Conservation (phyloP, 2,888 invertebrate genomes). For the Mythimna loreyi region DNA sequence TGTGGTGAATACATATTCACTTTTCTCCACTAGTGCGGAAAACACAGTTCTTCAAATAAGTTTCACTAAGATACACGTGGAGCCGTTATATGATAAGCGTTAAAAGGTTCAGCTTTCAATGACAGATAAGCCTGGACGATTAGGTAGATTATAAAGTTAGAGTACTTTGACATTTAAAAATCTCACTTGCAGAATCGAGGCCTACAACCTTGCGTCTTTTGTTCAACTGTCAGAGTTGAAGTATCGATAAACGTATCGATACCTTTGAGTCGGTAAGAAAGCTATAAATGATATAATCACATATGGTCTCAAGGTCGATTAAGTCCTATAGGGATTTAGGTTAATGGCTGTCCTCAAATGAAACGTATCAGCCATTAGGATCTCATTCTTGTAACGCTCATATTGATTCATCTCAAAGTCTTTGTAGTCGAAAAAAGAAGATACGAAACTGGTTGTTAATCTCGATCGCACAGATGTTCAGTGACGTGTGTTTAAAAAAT, state of each 20-base stretch:
- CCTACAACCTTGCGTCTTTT: constrained; percentile 62
- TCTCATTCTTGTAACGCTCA: constrained; percentile 49
- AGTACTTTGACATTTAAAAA: constrained; percentile 63
- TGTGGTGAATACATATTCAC: no score
- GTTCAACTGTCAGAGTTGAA: constrained; percentile 66
- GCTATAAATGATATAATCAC: constrained; percentile 78
- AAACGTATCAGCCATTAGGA: constrained; percentile 81
- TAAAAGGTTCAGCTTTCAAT: constrained; percentile 33
- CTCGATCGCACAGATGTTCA: constrained; percentile 79
- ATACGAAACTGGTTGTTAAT: constrained; percentile 77
- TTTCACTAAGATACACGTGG: neutral
- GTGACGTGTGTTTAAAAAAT: constrained; percentile 78
- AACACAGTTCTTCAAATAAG: neutral
- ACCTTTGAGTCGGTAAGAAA: constrained; percentile 56
- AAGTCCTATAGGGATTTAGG: constrained; percentile 83
- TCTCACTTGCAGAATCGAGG: constrained; percentile 52
- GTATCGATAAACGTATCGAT: constrained; percentile 61
- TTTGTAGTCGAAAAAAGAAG: constrained; percentile 75
- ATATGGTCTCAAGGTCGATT: constrained; percentile 78
- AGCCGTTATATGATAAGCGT: constrained; percentile 10
- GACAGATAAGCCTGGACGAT: constrained; percentile 25
- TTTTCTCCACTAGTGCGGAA: no score
- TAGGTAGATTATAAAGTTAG: constrained; percentile 31
- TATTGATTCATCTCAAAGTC: constrained; percentile 68
- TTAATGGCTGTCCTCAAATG: constrained; percentile 79